Conservation (phyloP, 2,113 vertebrate species). For the Cinclus mexicanus region DNA sequence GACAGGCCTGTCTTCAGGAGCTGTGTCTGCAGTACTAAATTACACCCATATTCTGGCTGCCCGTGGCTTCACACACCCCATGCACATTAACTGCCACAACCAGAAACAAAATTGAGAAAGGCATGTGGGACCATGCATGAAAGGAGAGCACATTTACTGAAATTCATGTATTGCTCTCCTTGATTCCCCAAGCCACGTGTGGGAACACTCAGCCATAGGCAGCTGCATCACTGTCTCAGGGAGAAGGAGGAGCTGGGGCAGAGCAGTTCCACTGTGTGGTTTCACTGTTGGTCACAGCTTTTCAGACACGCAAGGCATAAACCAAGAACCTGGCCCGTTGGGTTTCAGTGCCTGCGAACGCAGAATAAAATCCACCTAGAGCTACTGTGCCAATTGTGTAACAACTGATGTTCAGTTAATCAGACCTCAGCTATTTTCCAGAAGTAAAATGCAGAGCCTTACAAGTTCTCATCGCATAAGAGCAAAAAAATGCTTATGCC, state of each 20-base stretch:
- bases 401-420: background rate
- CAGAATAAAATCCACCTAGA: background rate
- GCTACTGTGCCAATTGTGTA: background rate
- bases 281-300: background rate
- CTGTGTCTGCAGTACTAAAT: background rate
- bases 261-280: constrained; percentile 25
- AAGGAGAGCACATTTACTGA: background rate
- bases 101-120: constrained; percentile 41
- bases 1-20: background rate
- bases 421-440: background rate
- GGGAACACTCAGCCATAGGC: background rate
- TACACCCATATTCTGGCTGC: constrained; percentile 10
- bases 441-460: background rate
- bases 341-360: background rate
- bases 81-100: constrained; percentile 31
- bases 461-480: background rate
- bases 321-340: background rate
- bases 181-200: background rate
- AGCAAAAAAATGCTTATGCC: background rate
- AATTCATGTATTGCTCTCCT: constrained; percentile 50
- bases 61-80: background rate
- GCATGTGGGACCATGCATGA: background rate
- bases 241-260: constrained; percentile 20
- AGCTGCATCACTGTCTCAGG: background rate
- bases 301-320: background rate